Conservation (phyloP, 1,140 invertebrate species). For the Melitaea cinxia region DNA sequence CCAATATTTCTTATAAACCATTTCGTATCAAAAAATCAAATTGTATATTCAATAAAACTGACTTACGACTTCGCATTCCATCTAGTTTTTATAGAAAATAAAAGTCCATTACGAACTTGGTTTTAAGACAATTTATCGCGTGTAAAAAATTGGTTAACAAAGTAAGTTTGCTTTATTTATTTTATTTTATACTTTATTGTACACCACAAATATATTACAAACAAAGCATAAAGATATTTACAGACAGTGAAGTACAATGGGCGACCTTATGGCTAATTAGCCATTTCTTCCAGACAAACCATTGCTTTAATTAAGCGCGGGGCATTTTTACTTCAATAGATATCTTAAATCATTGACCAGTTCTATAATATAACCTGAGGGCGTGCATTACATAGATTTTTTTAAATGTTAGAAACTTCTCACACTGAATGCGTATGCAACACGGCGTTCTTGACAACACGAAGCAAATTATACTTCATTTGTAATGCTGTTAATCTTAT, state of each 20-base stretch:
- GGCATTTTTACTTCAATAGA: not conserved
- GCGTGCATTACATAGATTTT: not conserved
- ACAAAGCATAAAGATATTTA: too few species aligned
- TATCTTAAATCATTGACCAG: not conserved
- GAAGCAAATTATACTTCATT: too few species aligned
- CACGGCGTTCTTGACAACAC: too few species aligned
- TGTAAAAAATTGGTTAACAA: slow-evolving; percentile 6
- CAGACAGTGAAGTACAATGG: too few species aligned
- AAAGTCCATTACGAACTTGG: not conserved
- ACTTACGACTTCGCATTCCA: slow-evolving; percentile 21
- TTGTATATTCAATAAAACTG: slow-evolving; percentile 22
- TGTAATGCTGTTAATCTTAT: too few species aligned
- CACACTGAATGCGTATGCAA: too few species aligned
- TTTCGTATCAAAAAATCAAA: slow-evolving; percentile 20
- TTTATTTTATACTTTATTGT: too few species aligned
- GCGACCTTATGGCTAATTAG: too few species aligned
- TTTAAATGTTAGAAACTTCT: not conserved
- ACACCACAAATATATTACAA: too few species aligned
- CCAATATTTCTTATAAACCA: not conserved
- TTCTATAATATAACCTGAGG: not conserved
- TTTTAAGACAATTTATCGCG: slow-evolving; percentile 2
- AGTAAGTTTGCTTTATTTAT: slow-evolving; percentile 5
- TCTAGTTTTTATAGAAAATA: slow-evolving; percentile 12
- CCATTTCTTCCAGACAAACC: too few species aligned
- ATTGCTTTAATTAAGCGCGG: not conserved